These are phyloP conservation scores for Tamias sibiricus DNA, from an alignment of 2,113 vertebrate species.

Conservation along the genomic window DNA sequence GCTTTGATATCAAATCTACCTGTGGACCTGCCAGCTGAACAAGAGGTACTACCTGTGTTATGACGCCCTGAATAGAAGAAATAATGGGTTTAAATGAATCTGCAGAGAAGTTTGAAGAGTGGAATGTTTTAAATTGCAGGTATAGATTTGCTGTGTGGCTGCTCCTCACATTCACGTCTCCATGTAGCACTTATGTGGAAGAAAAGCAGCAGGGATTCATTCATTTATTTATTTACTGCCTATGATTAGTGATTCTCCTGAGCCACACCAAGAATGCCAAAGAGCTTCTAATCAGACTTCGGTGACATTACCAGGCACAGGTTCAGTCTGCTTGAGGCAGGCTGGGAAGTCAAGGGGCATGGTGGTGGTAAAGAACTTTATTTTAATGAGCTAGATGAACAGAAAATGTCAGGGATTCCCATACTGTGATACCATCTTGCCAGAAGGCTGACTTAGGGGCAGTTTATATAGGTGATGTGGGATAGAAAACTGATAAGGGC, in stretches of 20 bases:
- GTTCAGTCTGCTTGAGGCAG: background rate
- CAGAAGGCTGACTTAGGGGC: background rate
- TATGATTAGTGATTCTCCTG: background rate
- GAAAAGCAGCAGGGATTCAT: background rate
- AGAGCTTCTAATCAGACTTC: conserved; percentile 4
- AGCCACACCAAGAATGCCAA: background rate
- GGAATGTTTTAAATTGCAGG: background rate
- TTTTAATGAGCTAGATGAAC: background rate
- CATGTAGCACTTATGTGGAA: background rate
- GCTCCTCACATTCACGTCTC: background rate
- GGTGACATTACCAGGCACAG: too few species aligned
- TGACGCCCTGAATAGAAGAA: background rate
- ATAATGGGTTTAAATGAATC: background rate
- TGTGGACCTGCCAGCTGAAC: background rate
- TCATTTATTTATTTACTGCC: background rate
- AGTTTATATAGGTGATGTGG: background rate
- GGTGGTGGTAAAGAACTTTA: background rate
- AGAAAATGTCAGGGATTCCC: background rate
- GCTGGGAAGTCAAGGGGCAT: background rate
- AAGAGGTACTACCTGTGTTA: background rate
- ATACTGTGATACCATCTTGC: background rate
- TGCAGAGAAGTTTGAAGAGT: background rate
- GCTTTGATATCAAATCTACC: background rate
- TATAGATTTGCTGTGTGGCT: background rate
- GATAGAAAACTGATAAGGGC: background rate